Base-by-base conservation (phyloP, 1,140 invertebrate species). In the Rhopalosiphum padi region DNA sequence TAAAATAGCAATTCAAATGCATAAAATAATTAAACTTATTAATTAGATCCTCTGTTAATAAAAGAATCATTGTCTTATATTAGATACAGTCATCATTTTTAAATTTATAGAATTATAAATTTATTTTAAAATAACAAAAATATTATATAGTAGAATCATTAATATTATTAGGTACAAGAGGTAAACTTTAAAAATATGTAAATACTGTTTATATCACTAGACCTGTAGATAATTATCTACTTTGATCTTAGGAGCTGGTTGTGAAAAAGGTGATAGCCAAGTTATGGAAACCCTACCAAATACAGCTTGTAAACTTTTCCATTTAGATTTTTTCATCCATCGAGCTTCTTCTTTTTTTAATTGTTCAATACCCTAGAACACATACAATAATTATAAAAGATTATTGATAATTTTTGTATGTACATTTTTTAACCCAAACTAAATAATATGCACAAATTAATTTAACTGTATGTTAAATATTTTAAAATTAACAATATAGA, bases 221-320 rank as follows among this genome's bases (percentile, higher is more conserved):
- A 93, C 91, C 35, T 98, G 97, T 94, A 98, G 96, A 95, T 97
- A 97, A 94, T 96, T 96, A 95, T 97, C 97, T 93, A 97, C 95
- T 95, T 97, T 97, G 22, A 96, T 96, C 95, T 97, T 97, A 43
- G 96, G 96, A 82, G 97, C 96, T 6, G 98, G 98, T 94, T 97
- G 96, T 30, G 98, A 98, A 95, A 99, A 99, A 0, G 99, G 99
- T 21, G 98, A 99, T 95, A 99, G 98, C 98, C 98, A 99, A 18
- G 97, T 96, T 83, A 99, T 95, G 1, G 98, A 98, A 95, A 99
- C 99, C 88, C 98, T 96, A 53, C 99, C 99, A 95, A 99, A 99
- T 2, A 99, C 98, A 8, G 98, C 97, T 95, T 99, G 98, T 94
- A 99, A 97, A 94, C 98, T 99, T 96, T 98, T 98, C 97, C 98